These are phyloP conservation scores for Nineta flava DNA, from an alignment of 2,888 invertebrate species.

Conservation along the genomic window DNA sequence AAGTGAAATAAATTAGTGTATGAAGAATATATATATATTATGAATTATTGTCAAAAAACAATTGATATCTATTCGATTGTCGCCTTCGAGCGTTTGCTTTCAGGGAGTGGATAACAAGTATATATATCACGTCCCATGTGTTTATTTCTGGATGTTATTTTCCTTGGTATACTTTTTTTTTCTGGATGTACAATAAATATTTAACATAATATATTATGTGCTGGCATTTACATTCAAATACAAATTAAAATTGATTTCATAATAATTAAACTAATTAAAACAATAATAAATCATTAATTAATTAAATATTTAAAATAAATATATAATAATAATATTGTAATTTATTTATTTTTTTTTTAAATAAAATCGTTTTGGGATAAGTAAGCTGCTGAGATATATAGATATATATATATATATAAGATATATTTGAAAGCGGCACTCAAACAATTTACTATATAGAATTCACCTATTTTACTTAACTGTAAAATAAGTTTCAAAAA, in stretches of 20 bases:
- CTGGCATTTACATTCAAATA: background rate
- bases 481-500: no score
- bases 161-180: conserved; percentile 1
- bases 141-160: conserved; percentile 2
- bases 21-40: no score
- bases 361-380: no score
- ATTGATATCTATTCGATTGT: background rate
- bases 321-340: background rate
- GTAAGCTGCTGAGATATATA: no score
- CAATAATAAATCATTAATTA: background rate
- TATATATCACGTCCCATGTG: conserved; percentile 5
- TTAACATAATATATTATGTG: background rate
- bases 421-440: no score
- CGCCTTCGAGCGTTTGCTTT: conserved; percentile 12
- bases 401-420: no score
- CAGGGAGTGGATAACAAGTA: conserved; percentile 9
- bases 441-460: no score
- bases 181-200: background rate
- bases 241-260: background rate
- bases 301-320: background rate
- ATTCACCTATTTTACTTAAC: no score
- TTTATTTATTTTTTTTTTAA: no score
- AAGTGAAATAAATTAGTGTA: no score
- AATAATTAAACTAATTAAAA: background rate
- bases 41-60: no score